A percentile compares a stretch with the other conserved stretches of the same genome.
Conservation (phyloP, 2,797 vertebrate species). For the Huso huso region DNA sequence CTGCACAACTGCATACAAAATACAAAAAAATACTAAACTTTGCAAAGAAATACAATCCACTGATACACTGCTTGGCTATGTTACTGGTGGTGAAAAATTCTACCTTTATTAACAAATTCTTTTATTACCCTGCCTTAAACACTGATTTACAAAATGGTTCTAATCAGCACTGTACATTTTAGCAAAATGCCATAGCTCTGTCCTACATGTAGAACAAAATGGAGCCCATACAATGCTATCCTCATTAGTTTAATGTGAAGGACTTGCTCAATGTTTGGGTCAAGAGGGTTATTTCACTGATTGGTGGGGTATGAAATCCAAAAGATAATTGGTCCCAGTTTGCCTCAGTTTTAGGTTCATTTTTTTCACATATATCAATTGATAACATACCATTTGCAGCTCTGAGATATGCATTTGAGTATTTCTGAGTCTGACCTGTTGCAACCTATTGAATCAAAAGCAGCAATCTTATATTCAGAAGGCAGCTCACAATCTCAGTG, state of each 20-base stretch:
- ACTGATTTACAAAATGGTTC: too few species aligned
- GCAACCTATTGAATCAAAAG: constrained; percentile 8
- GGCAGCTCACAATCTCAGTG: background rate
- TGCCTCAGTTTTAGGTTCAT: constrained; percentile 49
- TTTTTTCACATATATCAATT: constrained; percentile 51
- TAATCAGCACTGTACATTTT: too few species aligned
- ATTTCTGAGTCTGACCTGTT: background rate
- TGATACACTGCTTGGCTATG: too few species aligned
- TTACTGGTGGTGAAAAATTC: too few species aligned
- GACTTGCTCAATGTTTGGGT: constrained; percentile 18
- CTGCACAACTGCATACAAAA: too few species aligned
- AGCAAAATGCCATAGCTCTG: too few species aligned
- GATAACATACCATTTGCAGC: constrained; percentile 21
- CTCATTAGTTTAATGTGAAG: constrained; percentile 37
- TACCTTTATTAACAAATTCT: too few species aligned
- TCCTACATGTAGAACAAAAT: too few species aligned
- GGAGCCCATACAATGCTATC: constrained; percentile 24
- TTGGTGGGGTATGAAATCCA: constrained; percentile 45
- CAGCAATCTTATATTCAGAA: background rate
- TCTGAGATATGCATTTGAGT: constrained; percentile 8
- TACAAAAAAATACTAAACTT: too few species aligned
- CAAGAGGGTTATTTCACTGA: constrained; percentile 46
- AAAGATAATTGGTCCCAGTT: constrained; percentile 32
- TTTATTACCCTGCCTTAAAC: too few species aligned
- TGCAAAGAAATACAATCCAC: too few species aligned